These are phyloP conservation scores for Neoascia interrupta DNA, from an alignment of 2,888 invertebrate genomes.

Conservation along the genomic window DNA sequence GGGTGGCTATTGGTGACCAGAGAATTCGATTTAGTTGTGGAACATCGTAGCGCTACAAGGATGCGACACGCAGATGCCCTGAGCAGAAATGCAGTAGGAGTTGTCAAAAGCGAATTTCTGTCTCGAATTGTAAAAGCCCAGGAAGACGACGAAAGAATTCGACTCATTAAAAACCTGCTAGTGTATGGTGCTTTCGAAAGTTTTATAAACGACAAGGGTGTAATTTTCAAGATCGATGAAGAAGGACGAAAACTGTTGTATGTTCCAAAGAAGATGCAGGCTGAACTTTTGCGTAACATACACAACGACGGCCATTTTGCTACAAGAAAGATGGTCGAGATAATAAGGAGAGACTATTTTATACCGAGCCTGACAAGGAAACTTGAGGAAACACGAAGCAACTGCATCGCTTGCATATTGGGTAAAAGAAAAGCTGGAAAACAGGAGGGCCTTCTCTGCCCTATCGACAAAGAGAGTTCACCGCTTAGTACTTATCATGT, in stretches of 20 bases:
- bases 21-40: constrained; percentile 3
- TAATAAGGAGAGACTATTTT: neutral
- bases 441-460: neutral
- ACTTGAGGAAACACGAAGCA: neutral
- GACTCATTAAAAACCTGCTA: neutral
- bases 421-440: neutral
- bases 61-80: constrained; percentile 13
- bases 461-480: neutral
- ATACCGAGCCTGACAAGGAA: neutral
- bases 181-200: neutral
- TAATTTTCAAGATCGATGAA: neutral
- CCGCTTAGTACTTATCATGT: constrained; percentile 5
- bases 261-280: neutral
- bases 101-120: constrained; percentile 4
- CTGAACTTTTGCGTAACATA: neutral
- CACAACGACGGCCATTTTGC: neutral
- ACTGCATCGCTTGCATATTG: neutral
- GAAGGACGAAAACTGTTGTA: constrained; percentile 1
- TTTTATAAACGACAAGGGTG: neutral
- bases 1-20: neutral
- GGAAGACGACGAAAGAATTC: neutral
- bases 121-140: constrained; percentile 3
- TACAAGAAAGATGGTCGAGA: neutral
- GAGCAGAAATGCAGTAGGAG: neutral
- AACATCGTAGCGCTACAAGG: neutral